Evolutionary conservation across 1,140 invertebrate species (phyloP).

Genomic region (Vollenhovia emeryi): DNA sequence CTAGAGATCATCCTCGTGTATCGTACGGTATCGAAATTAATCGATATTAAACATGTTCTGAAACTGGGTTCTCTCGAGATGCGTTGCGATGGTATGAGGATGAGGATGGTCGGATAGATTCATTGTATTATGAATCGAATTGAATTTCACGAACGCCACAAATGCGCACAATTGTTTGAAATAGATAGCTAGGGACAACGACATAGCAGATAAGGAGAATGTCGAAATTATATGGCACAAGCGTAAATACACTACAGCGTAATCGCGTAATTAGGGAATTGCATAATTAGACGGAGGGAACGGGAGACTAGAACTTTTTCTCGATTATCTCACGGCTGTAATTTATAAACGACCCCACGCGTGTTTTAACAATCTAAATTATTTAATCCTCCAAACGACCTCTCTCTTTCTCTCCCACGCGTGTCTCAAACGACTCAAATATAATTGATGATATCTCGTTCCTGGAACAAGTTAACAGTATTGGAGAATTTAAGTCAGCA

Average conservation of each 20-base stretch:
- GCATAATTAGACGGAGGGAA: neutral
- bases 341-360: neutral
- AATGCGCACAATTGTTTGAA: slow-evolving; percentile 14
- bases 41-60: slow-evolving; percentile 26
- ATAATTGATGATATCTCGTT: too few species aligned
- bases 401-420: too few species aligned
- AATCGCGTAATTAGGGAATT: slow-evolving; percentile 20
- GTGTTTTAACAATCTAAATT: neutral
- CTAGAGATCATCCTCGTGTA: neutral
- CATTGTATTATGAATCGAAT: slow-evolving; percentile 38
- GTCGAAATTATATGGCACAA: neutral
- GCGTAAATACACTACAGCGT: neutral
- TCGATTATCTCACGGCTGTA: neutral
- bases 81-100: slow-evolving; percentile 9
- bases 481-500: neutral
- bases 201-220: neutral
- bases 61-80: slow-evolving; percentile 20
- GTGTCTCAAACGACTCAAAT: too few species aligned
- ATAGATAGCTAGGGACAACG: neutral
- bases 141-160: neutral
- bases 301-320: neutral
- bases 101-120: slow-evolving; percentile 31
- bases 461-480: neutral
- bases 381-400: too few species aligned
- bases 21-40: slow-evolving; percentile 27